A percentile compares a stretch with the other conserved stretches of the same genome.
phyloP scores from a whole-genome alignment of 2,888 invertebrate genomes.

The Aphrophora alni region DNA sequence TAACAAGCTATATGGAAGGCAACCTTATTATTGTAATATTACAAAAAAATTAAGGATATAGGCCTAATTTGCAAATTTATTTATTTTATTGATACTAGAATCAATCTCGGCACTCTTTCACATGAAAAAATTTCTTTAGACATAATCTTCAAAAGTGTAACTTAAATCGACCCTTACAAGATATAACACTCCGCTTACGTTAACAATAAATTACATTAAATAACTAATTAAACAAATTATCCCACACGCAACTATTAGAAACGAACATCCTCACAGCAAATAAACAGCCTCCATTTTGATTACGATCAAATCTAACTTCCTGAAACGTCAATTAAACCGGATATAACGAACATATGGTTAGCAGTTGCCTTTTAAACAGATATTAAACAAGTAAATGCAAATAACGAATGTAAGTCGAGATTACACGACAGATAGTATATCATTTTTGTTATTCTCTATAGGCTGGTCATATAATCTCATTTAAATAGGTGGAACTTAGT shows the following conservation, averaged over 20 bases:
- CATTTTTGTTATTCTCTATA: too few relatives aligned
- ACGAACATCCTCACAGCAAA: constrained; percentile 13
- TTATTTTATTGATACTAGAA: not conserved
- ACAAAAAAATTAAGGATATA: not conserved
- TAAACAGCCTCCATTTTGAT: constrained; percentile 30
- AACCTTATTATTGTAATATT: not conserved
- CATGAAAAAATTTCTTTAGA: not conserved
- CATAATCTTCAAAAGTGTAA: not conserved
- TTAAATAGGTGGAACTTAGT: too few relatives aligned
- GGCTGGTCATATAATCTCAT: too few relatives aligned
- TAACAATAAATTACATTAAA: constrained; percentile 18
- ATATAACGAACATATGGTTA: not conserved
- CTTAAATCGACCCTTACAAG: not conserved
- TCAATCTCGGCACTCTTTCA: not conserved
- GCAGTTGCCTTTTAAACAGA: not conserved
- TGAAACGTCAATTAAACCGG: constrained; percentile 1
- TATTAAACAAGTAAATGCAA: too few relatives aligned
- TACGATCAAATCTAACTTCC: not conserved
- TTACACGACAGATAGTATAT: too few relatives aligned
- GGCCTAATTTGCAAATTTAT: not conserved
- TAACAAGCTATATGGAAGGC: not conserved
- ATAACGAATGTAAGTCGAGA: too few relatives aligned
- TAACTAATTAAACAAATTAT: constrained; percentile 6
- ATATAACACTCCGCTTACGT: not conserved
- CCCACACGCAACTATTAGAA: not conserved